phyloP scores from a whole-genome alignment of 2,113 vertebrate species.

The Orientallactaga bullata region DNA sequence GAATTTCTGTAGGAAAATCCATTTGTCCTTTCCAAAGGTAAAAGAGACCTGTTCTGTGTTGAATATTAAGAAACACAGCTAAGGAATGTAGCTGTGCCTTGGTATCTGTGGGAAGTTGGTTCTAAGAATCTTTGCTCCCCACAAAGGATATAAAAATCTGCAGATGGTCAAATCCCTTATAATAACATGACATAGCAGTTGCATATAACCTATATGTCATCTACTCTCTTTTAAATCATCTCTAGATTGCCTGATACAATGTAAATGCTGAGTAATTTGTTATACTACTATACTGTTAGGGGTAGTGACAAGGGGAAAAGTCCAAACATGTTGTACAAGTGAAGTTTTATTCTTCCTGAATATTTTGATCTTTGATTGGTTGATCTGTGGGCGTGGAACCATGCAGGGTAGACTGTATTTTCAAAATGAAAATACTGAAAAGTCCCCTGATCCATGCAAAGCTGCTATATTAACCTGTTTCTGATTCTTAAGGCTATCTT shows the following conservation, averaged over 20 bases:
- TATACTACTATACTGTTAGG: too few species aligned
- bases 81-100: background rate
- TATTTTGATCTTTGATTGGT: background rate
- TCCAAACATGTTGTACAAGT: background rate
- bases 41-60: background rate
- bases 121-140: background rate
- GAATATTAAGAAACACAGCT: conserved; percentile 35
- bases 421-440: background rate
- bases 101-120: background rate
- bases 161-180: background rate
- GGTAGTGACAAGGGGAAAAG: background rate
- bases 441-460: background rate
- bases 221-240: background rate
- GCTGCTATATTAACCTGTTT: background rate
- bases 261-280: background rate
- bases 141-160: background rate
- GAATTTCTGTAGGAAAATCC: conserved; percentile 11
- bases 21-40: background rate
- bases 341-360: background rate
- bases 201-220: background rate
- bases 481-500: background rate
- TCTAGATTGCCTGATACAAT: background rate
- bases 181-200: background rate
- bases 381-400: background rate
- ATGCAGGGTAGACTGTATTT: background rate